phyloP scores from a whole-genome alignment of 1,140 invertebrate genomes.

The Hycleus phaleratus region DNA sequence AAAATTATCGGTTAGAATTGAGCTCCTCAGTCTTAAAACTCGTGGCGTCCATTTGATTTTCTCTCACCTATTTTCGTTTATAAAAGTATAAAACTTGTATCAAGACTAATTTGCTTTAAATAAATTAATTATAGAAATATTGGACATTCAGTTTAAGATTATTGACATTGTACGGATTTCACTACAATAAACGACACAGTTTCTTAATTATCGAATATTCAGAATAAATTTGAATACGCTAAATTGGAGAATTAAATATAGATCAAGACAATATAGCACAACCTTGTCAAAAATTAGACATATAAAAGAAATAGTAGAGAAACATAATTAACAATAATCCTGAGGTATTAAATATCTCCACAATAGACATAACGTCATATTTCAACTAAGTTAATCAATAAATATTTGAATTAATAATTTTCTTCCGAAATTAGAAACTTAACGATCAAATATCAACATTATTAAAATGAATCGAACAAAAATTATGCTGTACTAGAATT shows the following conservation, averaged over 20 bases:
- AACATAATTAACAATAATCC: slow-evolving; percentile 3
- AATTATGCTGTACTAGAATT: slow-evolving; percentile 55
- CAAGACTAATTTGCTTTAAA: slow-evolving; percentile 15
- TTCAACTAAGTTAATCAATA: neutral
- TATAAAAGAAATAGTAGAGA: slow-evolving; percentile 3
- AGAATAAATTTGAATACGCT: neutral
- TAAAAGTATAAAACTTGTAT: slow-evolving; percentile 21
- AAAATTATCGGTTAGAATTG: slow-evolving; percentile 4
- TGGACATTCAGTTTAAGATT: slow-evolving; percentile 1
- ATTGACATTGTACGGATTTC: slow-evolving; percentile 9
- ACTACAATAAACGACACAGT: neutral
- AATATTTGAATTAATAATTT: neutral
- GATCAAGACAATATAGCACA: too few species aligned
- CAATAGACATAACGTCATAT: neutral
- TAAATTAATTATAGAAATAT: slow-evolving; percentile 5
- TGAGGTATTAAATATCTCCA: too few species aligned
- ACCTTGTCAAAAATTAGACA: slow-evolving; percentile 4
- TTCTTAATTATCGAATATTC: neutral
- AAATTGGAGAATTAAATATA: neutral
- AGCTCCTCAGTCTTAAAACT: slow-evolving; percentile 9
- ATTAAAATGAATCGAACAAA: slow-evolving; percentile 1
- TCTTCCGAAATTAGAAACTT: neutral
- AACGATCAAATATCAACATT: neutral
- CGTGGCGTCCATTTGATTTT: neutral
- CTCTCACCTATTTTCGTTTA: neutral